phyloP scores from a whole-genome alignment of 2,113 vertebrate species.

The Martes martes region DNA sequence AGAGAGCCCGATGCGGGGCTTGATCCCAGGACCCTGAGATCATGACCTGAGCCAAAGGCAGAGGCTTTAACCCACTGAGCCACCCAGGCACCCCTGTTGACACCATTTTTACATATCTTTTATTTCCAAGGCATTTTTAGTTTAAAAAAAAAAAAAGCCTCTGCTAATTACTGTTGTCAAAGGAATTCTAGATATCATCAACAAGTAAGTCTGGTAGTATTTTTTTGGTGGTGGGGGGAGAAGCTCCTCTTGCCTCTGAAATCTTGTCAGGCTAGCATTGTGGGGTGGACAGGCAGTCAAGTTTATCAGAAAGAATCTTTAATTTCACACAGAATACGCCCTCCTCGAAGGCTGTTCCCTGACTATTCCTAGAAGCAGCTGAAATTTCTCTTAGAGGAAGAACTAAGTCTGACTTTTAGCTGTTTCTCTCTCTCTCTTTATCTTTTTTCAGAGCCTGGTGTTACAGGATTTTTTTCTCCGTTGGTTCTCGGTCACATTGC shows the following conservation, averaged over 20 bases:
- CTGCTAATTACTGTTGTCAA: neutral
- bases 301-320: neutral
- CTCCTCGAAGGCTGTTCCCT: neutral
- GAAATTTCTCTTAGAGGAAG: neutral
- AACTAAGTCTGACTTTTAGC: neutral
- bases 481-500: neutral
- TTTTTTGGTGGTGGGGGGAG: neutral
- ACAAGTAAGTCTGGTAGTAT: neutral
- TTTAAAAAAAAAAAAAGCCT: neutral
- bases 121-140: neutral
- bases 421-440: neutral
- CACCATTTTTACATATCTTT: neutral
- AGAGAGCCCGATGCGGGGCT: too few species aligned
- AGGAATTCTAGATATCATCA: neutral
- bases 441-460: neutral
- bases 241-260: neutral
- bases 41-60: too few species aligned
- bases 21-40: too few species aligned
- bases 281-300: neutral
- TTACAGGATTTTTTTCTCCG: neutral
- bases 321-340: neutral
- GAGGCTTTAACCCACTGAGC: too few species aligned
- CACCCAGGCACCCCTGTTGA: too few species aligned
- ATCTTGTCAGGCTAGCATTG: neutral
- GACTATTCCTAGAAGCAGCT: neutral